These are phyloP conservation scores for Chymomyza fuscimana DNA, from an alignment of 2,888 invertebrate genomes.

Conservation along the genomic window DNA sequence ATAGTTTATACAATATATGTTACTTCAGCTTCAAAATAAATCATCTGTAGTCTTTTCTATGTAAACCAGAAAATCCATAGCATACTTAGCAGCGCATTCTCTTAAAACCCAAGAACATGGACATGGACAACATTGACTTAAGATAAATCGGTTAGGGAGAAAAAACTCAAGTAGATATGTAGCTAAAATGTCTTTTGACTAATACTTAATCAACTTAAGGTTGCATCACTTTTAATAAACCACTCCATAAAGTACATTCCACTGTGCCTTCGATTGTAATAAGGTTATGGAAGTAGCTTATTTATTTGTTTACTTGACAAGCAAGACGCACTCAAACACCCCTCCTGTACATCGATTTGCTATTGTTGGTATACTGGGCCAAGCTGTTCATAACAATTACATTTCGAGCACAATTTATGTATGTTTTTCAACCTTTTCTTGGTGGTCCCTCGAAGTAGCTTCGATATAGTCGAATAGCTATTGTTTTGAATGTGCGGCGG, in stretches of 20 bases:
- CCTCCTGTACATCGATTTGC: slow-evolving; percentile 1
- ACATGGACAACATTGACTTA: too few species aligned
- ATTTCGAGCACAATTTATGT: slow-evolving; percentile 59
- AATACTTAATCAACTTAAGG: too few species aligned
- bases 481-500: slow-evolving; percentile 53
- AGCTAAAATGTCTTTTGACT: too few species aligned
- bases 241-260: background rate
- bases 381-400: slow-evolving; percentile 65
- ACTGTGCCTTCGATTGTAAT: background rate
- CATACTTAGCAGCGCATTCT: too few species aligned
- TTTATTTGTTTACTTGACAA: slow-evolving; percentile 54
- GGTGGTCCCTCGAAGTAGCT: slow-evolving; percentile 28
- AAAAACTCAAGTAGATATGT: too few species aligned
- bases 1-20: too few species aligned
- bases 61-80: too few species aligned
- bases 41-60: too few species aligned
- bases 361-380: slow-evolving; percentile 5
- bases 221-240: background rate
- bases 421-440: slow-evolving; percentile 52
- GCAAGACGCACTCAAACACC: slow-evolving; percentile 20
- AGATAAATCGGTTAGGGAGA: too few species aligned
- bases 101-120: too few species aligned
- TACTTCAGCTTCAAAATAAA: too few species aligned
- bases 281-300: slow-evolving; percentile 17
- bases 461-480: slow-evolving; percentile 29